Evolutionary conservation across 2,888 invertebrate genomes (phyloP), one percentile per base, ranked within the genome.

Genomic region (Coelinius sp.): DNA sequence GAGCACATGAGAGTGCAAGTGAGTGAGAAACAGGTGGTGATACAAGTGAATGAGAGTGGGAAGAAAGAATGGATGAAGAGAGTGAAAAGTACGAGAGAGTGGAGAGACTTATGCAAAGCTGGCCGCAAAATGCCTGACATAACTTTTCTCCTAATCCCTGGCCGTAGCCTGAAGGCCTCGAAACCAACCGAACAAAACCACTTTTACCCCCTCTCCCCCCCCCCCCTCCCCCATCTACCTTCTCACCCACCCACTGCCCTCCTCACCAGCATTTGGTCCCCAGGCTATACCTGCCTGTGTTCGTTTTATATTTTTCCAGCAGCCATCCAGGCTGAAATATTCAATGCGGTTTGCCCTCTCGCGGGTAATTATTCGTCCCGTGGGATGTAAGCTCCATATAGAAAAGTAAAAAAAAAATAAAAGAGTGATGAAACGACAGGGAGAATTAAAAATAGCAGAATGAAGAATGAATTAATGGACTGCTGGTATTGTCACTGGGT

Each of bases 41-140:
- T 53, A 56, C 25, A 68, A 67, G 14, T 24, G 56, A 12, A 44
- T 35, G 49, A 63, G 41, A 64, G 53, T 10, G 52, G 38, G 62
- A 12, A 49, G 46, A 68, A n/a, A 8, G 38, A 46, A 41, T 31
- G 65, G 38, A 7, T 22, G 41, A 44, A 64, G 52, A 68, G 68
- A 68, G 66, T 65, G 73, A 53, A 64, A 63, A 67, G 67, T 49
- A 62, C 70, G 46, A 70, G 78, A 38, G 76, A 68, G 76, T 70
- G 73, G 77, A 74, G 75, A 77, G 82, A 83, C 80, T 85, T 84
- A 84, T 85, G 85, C 83, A 85, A 85, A 85, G 83, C 83, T 83
- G 77, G 75, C 82, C 81, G 80, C 83, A 81, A 84, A 84, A 85
- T 82, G 80, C 78, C 82, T 78, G 81, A 79, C 81, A 84, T 84